These are phyloP conservation scores for Galerucella pusilla DNA, from an alignment of 2,888 invertebrate species.

Conservation along the genomic window DNA sequence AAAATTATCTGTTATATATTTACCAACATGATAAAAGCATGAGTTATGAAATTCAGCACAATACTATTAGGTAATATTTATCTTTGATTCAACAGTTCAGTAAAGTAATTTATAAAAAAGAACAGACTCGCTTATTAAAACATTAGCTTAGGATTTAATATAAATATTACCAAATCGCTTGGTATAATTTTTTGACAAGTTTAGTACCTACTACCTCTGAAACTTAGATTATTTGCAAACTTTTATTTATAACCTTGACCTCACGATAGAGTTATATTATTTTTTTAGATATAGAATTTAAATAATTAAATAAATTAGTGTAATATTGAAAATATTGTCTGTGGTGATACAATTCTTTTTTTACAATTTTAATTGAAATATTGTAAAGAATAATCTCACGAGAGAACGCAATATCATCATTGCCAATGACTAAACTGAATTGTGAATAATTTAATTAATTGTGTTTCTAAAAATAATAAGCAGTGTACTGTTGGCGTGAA, in stretches of 20 bases:
- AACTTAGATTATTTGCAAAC: conserved; percentile 11
- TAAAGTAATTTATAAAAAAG: no score
- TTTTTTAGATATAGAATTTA: background rate
- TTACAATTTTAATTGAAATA: background rate
- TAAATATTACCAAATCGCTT: no score
- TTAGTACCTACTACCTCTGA: background rate
- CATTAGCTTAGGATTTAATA: no score
- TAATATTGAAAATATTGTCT: conserved; percentile 17
- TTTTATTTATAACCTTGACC: conserved; percentile 22
- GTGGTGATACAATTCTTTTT: background rate
- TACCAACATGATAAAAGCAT: no score
- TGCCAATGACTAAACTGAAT: conserved; percentile 15
- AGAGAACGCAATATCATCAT: conserved; percentile 23
- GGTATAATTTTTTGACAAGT: background rate
- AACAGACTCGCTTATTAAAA: no score
- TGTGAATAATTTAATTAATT: conserved; percentile 26
- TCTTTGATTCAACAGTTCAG: no score
- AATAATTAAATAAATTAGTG: background rate
- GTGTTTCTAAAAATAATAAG: conserved; percentile 30
- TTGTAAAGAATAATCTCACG: conserved; percentile 10
- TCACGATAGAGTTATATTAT: conserved; percentile 9
- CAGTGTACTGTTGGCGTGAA: no score
- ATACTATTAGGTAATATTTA: no score
- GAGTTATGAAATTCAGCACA: no score
- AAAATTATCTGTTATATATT: no score